phyloP scores from a whole-genome alignment of 1,140 invertebrate genomes.

The Trinorchestia longiramus region DNA sequence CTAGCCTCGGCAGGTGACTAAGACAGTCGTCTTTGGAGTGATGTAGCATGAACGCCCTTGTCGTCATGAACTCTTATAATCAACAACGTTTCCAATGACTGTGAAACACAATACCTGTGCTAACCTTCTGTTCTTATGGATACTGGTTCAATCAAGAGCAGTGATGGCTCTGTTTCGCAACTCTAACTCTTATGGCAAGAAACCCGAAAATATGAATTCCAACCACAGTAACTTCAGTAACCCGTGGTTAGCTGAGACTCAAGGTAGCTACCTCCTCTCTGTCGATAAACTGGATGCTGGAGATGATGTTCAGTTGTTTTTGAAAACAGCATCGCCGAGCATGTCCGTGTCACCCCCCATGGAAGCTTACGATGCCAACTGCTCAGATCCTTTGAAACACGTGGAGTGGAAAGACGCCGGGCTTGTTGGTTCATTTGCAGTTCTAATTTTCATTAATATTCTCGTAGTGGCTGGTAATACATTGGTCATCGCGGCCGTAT shows the following conservation, averaged over 20 bases:
- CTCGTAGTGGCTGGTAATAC: constrained; percentile 90
- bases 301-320: constrained; percentile 15
- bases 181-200: constrained; percentile 12
- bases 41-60: background rate
- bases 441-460: constrained; percentile 85
- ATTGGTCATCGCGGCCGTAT: constrained; percentile 91
- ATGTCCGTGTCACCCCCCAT: background rate
- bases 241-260: constrained; percentile 8
- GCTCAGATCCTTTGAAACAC: constrained; percentile 79
- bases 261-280: background rate
- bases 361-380: constrained; percentile 70
- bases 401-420: constrained; percentile 83
- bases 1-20: background rate
- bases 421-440: constrained; percentile 80
- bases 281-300: constrained; percentile 13
- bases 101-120: background rate
- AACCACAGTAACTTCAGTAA: background rate
- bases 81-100: constrained; percentile 21
- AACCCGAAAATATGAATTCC: background rate
- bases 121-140: background rate
- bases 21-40: background rate
- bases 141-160: background rate
- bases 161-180: constrained; percentile 27
- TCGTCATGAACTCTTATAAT: background rate
- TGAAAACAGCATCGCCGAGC: background rate